Percentiles rank a stretch among this genome's conserved stretches.
Conservation (phyloP, 2,888 invertebrate genomes). For the Pomacea canaliculata region DNA sequence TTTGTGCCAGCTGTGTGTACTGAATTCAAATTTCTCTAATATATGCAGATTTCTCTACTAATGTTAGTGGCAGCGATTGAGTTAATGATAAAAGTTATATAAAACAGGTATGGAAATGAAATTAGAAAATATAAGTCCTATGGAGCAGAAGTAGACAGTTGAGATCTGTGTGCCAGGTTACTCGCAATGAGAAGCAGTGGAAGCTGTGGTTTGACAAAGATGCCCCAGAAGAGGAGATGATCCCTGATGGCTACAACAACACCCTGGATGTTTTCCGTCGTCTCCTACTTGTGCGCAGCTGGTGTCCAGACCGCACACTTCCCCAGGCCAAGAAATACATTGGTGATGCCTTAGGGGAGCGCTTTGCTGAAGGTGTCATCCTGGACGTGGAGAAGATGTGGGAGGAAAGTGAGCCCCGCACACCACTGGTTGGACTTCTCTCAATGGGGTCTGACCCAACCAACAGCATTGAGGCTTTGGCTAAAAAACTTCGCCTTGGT, state of each 20-base stretch:
- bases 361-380: constrained; percentile 69
- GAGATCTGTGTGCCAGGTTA: constrained; percentile 44
- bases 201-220: constrained; percentile 70
- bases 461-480: constrained; percentile 66
- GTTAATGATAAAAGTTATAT: too few species aligned
- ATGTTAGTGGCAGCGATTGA: too few species aligned
- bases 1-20: too few species aligned
- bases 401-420: constrained; percentile 64
- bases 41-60: too few species aligned
- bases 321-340: constrained; percentile 68
- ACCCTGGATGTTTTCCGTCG: constrained; percentile 68
- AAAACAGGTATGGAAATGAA: too few species aligned
- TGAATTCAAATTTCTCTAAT: too few species aligned
- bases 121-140: too few species aligned
- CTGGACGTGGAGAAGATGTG: constrained; percentile 69
- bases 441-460: constrained; percentile 71
- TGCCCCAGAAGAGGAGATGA: constrained; percentile 68
- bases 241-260: constrained; percentile 69
- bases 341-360: constrained; percentile 66
- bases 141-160: too few species aligned
- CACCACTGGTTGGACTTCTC: constrained; percentile 68
- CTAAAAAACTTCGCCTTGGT: constrained; percentile 69
- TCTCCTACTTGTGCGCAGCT: constrained; percentile 67
- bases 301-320: constrained; percentile 70
- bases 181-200: constrained; percentile 69